Evolutionary conservation across 2,888 invertebrate species (phyloP), one percentile per base, ranked within the genome.

Genomic region (Polyommatus icarus): DNA sequence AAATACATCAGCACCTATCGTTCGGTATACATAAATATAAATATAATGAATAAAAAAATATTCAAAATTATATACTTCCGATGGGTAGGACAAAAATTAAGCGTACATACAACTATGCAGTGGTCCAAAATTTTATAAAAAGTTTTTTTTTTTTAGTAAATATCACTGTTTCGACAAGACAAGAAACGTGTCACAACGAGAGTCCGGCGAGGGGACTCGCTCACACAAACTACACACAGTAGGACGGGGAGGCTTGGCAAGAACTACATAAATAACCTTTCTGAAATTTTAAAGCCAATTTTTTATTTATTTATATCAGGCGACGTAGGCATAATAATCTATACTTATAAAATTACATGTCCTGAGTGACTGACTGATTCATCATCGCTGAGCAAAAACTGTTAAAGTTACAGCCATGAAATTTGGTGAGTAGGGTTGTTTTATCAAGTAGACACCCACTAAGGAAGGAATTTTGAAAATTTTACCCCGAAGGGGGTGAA

Each of bases 1-100:
- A 92, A 90, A 91, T 88, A 89, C 89, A 90, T 90, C 91, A 93
- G 93, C 93, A 93, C 93, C 93, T 91, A 91, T 88, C 84, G 87
- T 88, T 89, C 89, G 90, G 91, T 89, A 91, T 89, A 90, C 86
- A 89, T 87, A 89, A 87, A 87, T 86, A 88, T 87, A 87, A 84
- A 85, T 85, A 87, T 85, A 89, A 85, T 86, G 87, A 89, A 89
- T 89, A 88, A 89, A 87, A 80, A 82, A 86, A 81, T 81, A 78
- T 87, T 86, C 84, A 85, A 88, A 84, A 88, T 87, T 84, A 90
- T 86, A 89, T 85, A 86, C 87, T 87, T 88, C 85, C 84, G 84
- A 89, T 85, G 86, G 85, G 85, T 85, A 83, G 84, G 85, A 86
- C 83, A 84, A 85, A 86, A 87, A 86, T 88, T 87, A 90, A 90